A percentile compares a stretch with the other conserved stretches of the same genome.
These are phyloP conservation scores for Salarias fasciatus DNA, from an alignment of 2,797 vertebrate species.

Conservation along the genomic window DNA sequence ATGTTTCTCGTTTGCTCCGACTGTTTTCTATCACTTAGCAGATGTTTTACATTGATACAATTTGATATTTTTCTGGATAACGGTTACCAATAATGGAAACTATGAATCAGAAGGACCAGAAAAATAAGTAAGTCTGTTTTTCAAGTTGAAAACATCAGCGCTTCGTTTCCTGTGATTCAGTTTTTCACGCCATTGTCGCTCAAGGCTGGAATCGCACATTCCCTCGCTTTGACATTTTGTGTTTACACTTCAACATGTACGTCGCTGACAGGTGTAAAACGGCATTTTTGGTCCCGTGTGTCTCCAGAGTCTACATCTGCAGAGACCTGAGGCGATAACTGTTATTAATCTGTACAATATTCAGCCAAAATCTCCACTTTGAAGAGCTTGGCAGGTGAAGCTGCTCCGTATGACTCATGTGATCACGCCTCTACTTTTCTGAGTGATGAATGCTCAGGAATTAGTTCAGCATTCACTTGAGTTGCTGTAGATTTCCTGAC, in stretches of 20 bases:
- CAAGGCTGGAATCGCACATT: no score
- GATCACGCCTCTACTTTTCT: no score
- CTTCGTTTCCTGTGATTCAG: not conserved
- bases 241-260: conserved; percentile 27
- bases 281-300: not conserved
- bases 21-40: conserved; percentile 12
- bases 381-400: no score
- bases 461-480: no score
- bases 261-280: conserved; percentile 43
- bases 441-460: conserved; percentile 21
- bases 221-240: not conserved
- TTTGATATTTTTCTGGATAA: conserved; percentile 43
- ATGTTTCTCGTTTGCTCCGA: not conserved
- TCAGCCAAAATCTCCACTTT: no score
- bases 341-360: conserved; percentile 47
- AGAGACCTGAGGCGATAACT: no score
- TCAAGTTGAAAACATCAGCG: conserved; percentile 32
- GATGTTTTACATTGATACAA: conserved; percentile 49
- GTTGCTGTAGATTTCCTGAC: no score
- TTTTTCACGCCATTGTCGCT: not conserved
- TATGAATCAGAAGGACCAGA: conserved; percentile 33
- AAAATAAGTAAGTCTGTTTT: conserved; percentile 10
- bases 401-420: no score
- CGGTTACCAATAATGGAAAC: conserved; percentile 48
- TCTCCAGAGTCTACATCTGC: conserved; percentile 20